Evolutionary conservation across 1,140 invertebrate genomes (phyloP).

Genomic region (Listronotus oregonensis): DNA sequence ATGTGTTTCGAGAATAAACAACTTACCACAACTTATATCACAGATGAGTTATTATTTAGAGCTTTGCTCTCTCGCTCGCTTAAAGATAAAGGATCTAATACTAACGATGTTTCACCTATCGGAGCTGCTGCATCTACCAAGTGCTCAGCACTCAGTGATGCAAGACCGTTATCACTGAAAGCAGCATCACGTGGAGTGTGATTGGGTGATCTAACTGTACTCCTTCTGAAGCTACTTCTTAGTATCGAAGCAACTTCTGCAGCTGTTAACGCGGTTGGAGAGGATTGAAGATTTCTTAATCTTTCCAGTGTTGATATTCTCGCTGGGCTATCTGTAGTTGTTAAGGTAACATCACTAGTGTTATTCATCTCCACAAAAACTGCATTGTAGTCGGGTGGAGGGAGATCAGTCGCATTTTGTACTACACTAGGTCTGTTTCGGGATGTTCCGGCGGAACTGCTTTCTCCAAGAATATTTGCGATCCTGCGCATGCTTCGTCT

Average conservation of each 20-base stretch:
- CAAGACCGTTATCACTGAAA: conserved; percentile 49
- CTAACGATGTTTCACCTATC: conserved; percentile 61
- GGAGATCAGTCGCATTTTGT: conserved; percentile 49
- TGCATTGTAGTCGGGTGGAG: conserved; percentile 68
- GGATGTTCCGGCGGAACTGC: conserved; percentile 19
- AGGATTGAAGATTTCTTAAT: conserved; percentile 39
- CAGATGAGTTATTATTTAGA: conserved; percentile 29
- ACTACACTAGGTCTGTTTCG: conserved; percentile 7
- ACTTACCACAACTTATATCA: conserved; percentile 32
- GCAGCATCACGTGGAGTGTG: conserved; percentile 6
- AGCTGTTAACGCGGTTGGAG: conserved; percentile 59
- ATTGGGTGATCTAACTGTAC: conserved; percentile 41
- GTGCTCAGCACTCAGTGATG: conserved; percentile 60
- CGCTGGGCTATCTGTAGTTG: conserved; percentile 23
- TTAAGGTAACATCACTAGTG: conserved; percentile 27
- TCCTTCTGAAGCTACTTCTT: conserved; percentile 63
- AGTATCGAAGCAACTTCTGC: conserved; percentile 64
- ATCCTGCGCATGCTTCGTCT: conserved; percentile 77
- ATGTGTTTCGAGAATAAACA: background rate
- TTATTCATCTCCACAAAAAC: conserved; percentile 61
- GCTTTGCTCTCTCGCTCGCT: conserved; percentile 26
- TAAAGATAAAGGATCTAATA: conserved; percentile 46
- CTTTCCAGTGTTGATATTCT: conserved; percentile 43
- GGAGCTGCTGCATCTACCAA: conserved; percentile 66
- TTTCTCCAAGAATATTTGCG: conserved; percentile 60